phyloP scores from a whole-genome alignment of 1,140 invertebrate genomes.

The Micrasema minimum region DNA sequence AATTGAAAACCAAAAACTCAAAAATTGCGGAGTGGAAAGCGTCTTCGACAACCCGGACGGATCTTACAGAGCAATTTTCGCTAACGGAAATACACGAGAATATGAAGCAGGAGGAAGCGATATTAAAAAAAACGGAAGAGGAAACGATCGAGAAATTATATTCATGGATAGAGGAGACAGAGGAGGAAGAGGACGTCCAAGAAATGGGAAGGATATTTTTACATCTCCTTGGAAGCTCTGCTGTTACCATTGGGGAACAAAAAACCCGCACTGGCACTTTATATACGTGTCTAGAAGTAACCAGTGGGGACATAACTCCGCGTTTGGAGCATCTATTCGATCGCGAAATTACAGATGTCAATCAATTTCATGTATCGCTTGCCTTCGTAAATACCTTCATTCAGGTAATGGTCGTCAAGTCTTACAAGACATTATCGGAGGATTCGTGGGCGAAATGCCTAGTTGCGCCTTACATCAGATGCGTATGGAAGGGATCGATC shows the following conservation, averaged over 20 bases:
- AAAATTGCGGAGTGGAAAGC: no score
- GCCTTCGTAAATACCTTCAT: constrained; percentile 51
- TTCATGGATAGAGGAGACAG: no score
- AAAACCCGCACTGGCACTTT: constrained; percentile 1
- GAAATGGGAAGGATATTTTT: no score
- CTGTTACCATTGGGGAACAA: constrained; percentile 6
- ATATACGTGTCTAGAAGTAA: constrained; percentile 9
- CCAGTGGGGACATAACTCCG: not conserved
- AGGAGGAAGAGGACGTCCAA: no score
- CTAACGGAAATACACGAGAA: no score
- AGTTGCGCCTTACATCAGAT: constrained; percentile 28
- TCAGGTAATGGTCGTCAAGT: constrained; percentile 51
- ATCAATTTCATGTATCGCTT: constrained; percentile 50
- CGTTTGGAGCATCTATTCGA: constrained; percentile 6
- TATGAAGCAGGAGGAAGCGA: no score
- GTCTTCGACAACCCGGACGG: no score
- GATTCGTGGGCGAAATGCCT: not conserved
- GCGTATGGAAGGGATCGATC: constrained; percentile 19
- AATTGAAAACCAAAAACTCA: no score
- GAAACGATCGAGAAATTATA: no score
- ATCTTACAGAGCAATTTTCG: no score
- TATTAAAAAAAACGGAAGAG: no score
- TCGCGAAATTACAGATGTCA: constrained; percentile 44
- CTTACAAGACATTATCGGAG: constrained; percentile 49
- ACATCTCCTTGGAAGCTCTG: constrained; percentile 1